A percentile compares a stretch with the other conserved stretches of the same genome.
Conservation (phyloP, 2,113 vertebrate species). For the Microtus pennsylvanicus region DNA sequence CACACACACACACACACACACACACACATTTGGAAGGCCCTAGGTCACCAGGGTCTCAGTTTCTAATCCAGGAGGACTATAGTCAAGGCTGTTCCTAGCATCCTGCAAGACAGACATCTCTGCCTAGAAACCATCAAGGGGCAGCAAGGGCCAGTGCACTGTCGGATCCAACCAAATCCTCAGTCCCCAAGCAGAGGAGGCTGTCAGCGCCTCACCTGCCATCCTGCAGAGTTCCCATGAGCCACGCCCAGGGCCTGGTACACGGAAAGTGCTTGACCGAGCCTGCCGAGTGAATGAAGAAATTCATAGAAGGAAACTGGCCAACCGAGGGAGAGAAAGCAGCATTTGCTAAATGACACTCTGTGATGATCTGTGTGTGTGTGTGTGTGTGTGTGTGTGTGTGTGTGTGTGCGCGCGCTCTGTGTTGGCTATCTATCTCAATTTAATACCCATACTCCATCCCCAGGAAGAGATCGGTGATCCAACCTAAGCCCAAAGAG, state of each 20-base stretch:
- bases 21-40: neutral
- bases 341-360: neutral
- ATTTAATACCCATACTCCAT: neutral
- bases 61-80: neutral
- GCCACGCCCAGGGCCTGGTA: neutral
- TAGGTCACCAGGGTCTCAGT: neutral
- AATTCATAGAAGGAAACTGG: neutral
- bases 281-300: constrained; percentile 4
- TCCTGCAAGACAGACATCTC: neutral
- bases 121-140: neutral
- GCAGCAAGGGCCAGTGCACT: neutral
- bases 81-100: neutral
- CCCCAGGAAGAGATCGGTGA: neutral
- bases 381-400: neutral
- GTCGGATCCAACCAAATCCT: neutral
- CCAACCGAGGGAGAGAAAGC: neutral
- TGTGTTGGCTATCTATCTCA: neutral
- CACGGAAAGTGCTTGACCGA: neutral
- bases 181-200: neutral
- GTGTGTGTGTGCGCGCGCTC: neutral
- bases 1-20: neutral
- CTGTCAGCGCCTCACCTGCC: neutral
- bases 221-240: neutral
- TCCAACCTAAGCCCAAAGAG: neutral
- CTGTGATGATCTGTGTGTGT: neutral